A percentile compares a stretch with the other conserved stretches of the same genome.
These are phyloP conservation scores for Talpa occidentalis DNA, from an alignment of 2,113 vertebrate genomes.

Conservation along the genomic window DNA sequence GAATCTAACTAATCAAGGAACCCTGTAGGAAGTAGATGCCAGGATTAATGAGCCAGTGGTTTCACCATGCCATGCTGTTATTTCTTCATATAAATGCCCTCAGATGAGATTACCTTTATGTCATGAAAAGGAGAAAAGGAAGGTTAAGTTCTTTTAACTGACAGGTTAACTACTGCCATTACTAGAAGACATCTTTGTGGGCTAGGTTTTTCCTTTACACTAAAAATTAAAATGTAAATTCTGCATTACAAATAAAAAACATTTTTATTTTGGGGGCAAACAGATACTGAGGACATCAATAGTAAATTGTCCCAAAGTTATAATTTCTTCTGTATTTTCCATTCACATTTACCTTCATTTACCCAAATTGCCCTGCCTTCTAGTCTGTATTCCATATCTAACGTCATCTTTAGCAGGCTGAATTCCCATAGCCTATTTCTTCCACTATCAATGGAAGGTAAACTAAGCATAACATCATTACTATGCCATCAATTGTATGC, in stretches of 20 bases:
- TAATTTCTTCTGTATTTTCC: constrained; percentile 58
- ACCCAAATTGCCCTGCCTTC: constrained; percentile 67
- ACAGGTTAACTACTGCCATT: constrained; percentile 87
- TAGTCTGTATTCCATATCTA: constrained; percentile 73
- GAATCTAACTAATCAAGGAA: constrained; percentile 89
- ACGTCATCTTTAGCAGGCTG: constrained; percentile 55
- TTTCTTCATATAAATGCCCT: constrained; percentile 89
- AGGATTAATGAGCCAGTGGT: constrained; percentile 89
- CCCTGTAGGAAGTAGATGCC: constrained; percentile 89
- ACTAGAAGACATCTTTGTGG: constrained; percentile 82
- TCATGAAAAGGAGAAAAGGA: constrained; percentile 89
- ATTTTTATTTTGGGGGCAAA: constrained; percentile 81
- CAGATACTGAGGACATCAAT: constrained; percentile 72
- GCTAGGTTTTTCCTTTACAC: constrained; percentile 81
- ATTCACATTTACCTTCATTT: constrained; percentile 65
- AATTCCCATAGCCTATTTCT: constrained; percentile 72
- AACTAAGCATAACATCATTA: constrained; percentile 75
- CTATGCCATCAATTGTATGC: constrained; percentile 57
- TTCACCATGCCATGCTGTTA: constrained; percentile 88
- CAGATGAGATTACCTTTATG: constrained; percentile 88
- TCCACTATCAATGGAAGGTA: constrained; percentile 68
- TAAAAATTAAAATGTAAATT: constrained; percentile 85
- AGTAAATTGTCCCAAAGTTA: constrained; percentile 43
- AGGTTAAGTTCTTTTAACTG: constrained; percentile 87
- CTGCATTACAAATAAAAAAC: constrained; percentile 84